Evolutionary conservation across 2,888 invertebrate species (phyloP).

Genomic region (Scaptomyza flava): DNA sequence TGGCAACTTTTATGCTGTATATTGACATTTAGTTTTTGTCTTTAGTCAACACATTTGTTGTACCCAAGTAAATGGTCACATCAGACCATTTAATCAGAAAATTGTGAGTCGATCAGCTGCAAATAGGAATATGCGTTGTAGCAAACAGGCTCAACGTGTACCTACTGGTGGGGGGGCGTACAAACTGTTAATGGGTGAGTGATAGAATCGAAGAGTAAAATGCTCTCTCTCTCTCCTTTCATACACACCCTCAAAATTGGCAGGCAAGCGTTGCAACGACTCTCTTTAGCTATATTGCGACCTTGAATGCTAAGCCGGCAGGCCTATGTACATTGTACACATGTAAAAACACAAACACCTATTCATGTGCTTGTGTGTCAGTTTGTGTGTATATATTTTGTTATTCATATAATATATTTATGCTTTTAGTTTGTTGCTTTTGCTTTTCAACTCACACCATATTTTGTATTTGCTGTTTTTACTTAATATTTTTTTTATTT

Average conservation of each 20-base stretch:
- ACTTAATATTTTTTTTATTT: slow-evolving; percentile 19
- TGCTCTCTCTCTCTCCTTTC: slow-evolving; percentile 1
- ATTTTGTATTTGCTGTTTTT: slow-evolving; percentile 18
- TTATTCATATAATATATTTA: slow-evolving; percentile 54
- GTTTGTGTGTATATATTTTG: slow-evolving; percentile 17
- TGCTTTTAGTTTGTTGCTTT: slow-evolving; percentile 49
- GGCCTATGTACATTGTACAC: slow-evolving; percentile 46
- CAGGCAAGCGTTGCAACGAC: slow-evolving; percentile 23
- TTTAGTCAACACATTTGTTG: slow-evolving; percentile 9
- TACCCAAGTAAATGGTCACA: neutral
- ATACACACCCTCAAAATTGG: slow-evolving; percentile 15
- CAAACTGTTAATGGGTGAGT: slow-evolving; percentile 1
- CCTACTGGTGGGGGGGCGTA: slow-evolving; percentile 8
- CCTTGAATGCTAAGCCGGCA: slow-evolving; percentile 49
- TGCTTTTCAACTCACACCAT: slow-evolving; percentile 27
- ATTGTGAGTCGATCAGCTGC: neutral
- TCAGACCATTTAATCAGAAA: neutral
- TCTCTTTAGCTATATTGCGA: slow-evolving; percentile 23
- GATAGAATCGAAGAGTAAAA: slow-evolving; percentile 8
- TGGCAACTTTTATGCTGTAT: slow-evolving; percentile 4
- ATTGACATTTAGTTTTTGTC: slow-evolving; percentile 15
- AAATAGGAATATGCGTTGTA: slow-evolving; percentile 57
- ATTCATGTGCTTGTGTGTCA: slow-evolving; percentile 1
- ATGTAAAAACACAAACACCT: slow-evolving; percentile 1
- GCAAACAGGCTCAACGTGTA: slow-evolving; percentile 33